Evolutionary conservation across 2,113 vertebrate genomes (phyloP).

Genomic region (Regulus satrapa): DNA sequence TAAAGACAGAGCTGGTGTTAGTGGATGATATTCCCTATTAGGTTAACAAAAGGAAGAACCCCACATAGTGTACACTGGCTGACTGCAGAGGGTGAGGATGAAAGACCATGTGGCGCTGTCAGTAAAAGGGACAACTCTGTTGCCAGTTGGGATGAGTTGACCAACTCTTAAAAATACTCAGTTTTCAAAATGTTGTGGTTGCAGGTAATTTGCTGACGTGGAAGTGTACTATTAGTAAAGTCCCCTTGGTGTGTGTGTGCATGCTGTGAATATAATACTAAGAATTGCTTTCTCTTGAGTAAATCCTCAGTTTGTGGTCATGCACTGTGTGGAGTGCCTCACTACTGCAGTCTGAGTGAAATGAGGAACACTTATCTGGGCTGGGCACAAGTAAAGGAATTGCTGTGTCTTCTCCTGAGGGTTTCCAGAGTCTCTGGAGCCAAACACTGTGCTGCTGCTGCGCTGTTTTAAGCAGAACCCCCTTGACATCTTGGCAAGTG

Average conservation of each 20-base stretch:
- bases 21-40: not conserved
- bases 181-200: not conserved
- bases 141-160: not conserved
- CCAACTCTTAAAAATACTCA: not conserved
- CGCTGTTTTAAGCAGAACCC: not conserved
- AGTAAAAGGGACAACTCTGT: not conserved
- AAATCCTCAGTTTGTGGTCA: not conserved
- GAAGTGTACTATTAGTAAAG: not conserved
- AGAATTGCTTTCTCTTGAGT: not conserved
- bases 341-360: not conserved
- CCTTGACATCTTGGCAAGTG: not conserved
- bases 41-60: not conserved
- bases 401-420: rapidly evolving
- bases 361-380: not conserved
- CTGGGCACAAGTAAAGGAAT: too few relatives aligned
- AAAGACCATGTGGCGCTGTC: not conserved
- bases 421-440: not conserved
- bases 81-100: not conserved
- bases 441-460: not conserved
- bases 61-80: not conserved
- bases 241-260: not conserved
- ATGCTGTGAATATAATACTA: not conserved
- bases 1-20: not conserved
- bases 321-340: not conserved
- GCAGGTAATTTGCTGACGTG: not conserved